Evolutionary conservation across 2,113 vertebrate species (phyloP).

Genomic region (Bucco capensis): DNA sequence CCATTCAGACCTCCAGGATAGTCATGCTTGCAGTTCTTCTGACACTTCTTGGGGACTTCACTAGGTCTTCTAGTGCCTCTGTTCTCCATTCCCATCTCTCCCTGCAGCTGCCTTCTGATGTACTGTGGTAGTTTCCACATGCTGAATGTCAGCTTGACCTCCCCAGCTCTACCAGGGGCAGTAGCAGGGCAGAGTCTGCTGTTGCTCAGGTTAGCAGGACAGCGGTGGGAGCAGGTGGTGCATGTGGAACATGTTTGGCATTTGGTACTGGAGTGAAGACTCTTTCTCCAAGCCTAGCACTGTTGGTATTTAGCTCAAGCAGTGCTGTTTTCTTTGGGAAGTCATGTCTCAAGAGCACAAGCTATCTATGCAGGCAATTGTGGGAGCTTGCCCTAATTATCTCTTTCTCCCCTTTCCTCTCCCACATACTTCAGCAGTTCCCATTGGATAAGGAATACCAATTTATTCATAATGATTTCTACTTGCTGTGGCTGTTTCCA

Average conservation of each 20-base stretch:
- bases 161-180: background rate
- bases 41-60: accelerated
- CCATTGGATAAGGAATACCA: background rate
- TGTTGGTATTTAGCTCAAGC: background rate
- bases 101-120: background rate
- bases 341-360: background rate
- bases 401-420: background rate
- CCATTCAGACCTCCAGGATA: background rate
- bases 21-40: background rate
- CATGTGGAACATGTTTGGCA: accelerated
- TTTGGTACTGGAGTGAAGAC: background rate
- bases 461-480: conserved; percentile 36
- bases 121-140: accelerated
- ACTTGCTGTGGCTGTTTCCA: conserved; percentile 20
- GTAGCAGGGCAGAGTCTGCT: accelerated
- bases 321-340: background rate
- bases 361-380: background rate
- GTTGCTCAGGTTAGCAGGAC: background rate
- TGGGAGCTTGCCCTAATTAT: background rate
- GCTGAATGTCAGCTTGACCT: accelerated
- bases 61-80: background rate
- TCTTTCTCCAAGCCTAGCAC: background rate
- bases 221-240: background rate
- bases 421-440: conserved; percentile 1
- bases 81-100: background rate